Conservation (phyloP, 2,113 vertebrate genomes). For the Dinomys branickii region DNA sequence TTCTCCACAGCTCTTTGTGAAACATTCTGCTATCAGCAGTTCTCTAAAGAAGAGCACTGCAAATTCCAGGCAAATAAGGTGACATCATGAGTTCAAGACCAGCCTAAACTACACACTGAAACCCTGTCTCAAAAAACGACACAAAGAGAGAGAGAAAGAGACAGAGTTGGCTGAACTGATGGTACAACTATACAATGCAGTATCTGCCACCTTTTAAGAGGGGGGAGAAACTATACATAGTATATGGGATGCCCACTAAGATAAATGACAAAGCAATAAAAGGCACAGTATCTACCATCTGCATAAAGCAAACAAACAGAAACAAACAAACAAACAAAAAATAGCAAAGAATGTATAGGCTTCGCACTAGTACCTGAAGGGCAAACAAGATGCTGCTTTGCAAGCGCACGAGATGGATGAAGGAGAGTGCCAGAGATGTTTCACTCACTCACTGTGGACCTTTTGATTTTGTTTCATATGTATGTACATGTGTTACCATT, state of each 20-base stretch:
- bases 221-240: neutral
- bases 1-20: conserved; percentile 24
- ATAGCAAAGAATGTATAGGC: neutral
- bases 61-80: neutral
- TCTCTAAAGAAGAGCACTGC: neutral
- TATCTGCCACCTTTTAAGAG: conserved; percentile 23
- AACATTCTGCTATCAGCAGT: conserved; percentile 14
- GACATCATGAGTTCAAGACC: neutral
- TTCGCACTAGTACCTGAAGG: neutral
- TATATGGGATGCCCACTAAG: conserved; percentile 29
- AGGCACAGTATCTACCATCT: neutral
- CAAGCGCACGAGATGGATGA: neutral
- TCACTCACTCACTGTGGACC: neutral
- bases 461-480: conserved; percentile 31
- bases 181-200: neutral
- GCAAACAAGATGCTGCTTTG: neutral
- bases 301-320: conserved; percentile 1
- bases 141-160: neutral
- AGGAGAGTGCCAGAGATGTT: neutral
- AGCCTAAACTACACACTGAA: neutral
- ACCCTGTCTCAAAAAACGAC: neutral
- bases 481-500: conserved; percentile 25
- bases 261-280: conserved; percentile 11
- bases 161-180: neutral
- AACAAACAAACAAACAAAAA: no score